Percentiles rank a stretch among this genome's conserved stretches.
Evolutionary conservation across 2,113 vertebrate species (phyloP).

Genomic region (Hypocryptadius cinnamomeus): DNA sequence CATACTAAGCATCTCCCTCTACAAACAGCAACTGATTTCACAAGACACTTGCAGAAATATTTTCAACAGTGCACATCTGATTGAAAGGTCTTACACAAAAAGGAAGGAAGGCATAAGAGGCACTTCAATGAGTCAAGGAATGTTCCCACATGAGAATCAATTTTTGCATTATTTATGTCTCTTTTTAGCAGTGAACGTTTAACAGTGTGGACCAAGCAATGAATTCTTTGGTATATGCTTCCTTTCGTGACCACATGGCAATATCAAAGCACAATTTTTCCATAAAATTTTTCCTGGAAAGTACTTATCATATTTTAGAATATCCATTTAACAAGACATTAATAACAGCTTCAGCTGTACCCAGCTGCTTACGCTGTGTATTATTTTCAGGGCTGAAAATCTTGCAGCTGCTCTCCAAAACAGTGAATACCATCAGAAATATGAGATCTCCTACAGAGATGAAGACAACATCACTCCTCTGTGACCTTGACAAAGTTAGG

Average conservation of each 20-base stretch:
- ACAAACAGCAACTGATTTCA: neutral
- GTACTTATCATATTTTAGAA: neutral
- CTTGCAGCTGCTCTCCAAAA: neutral
- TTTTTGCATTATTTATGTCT: constrained; percentile 16
- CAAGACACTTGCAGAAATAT: neutral
- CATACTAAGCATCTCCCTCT: neutral
- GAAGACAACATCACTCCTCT: neutral
- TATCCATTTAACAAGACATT: neutral
- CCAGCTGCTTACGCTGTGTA: neutral
- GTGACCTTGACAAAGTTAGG: neutral
- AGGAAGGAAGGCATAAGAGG: neutral
- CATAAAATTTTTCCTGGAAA: neutral
- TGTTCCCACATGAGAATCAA: neutral
- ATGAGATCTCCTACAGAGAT: neutral
- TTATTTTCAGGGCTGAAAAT: neutral
- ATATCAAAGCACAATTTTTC: neutral
- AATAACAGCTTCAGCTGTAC: neutral
- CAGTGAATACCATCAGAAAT: neutral
- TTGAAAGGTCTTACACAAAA: neutral
- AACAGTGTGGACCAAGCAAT: neutral
- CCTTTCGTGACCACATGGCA: neutral
- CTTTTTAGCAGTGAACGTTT: neutral
- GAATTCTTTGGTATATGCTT: neutral
- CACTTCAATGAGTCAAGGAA: neutral
- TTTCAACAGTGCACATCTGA: neutral